Conservation (phyloP, 2,888 invertebrate species). For the Anagyrus pseudococci region DNA sequence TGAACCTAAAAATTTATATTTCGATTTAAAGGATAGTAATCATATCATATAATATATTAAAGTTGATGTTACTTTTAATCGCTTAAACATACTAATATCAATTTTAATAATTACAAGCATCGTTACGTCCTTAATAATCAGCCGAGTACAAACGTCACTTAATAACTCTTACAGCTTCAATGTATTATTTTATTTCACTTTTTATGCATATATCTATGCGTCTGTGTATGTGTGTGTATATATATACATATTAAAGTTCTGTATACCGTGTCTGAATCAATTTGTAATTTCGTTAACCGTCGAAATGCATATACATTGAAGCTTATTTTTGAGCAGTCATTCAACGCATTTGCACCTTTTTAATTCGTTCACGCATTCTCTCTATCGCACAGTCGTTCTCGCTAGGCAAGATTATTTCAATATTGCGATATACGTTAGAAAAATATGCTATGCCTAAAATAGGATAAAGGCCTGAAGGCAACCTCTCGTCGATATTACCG, state of each 20-base stretch:
- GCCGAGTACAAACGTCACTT: slow-evolving; percentile 54
- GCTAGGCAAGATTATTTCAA: slow-evolving; percentile 56
- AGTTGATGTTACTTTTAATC: slow-evolving; percentile 60
- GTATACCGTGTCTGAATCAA: slow-evolving; percentile 20
- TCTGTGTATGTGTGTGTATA: slow-evolving; percentile 36
- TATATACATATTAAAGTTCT: slow-evolving; percentile 35
- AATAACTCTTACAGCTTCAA: slow-evolving; percentile 45
- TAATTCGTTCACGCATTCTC: slow-evolving; percentile 41
- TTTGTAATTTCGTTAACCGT: slow-evolving; percentile 29
- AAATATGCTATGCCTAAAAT: slow-evolving; percentile 63
- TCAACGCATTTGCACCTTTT: slow-evolving; percentile 43
- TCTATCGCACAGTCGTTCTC: slow-evolving; percentile 43
- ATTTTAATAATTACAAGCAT: slow-evolving; percentile 61
- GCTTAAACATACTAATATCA: slow-evolving; percentile 61
- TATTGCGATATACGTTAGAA: slow-evolving; percentile 61
- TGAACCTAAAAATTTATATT: slow-evolving; percentile 53
- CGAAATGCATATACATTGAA: slow-evolving; percentile 39
- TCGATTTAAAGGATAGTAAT: slow-evolving; percentile 54
- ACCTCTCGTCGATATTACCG: slow-evolving; percentile 47
- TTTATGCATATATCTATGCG: slow-evolving; percentile 32
- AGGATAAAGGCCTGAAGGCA: slow-evolving; percentile 61
- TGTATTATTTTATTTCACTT: slow-evolving; percentile 41
- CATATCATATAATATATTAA: slow-evolving; percentile 58
- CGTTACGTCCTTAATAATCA: slow-evolving; percentile 59
- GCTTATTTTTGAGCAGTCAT: slow-evolving; percentile 40